Conservation (phyloP, 2,113 vertebrate genomes). For the Haplochromis vanheusdeni region DNA sequence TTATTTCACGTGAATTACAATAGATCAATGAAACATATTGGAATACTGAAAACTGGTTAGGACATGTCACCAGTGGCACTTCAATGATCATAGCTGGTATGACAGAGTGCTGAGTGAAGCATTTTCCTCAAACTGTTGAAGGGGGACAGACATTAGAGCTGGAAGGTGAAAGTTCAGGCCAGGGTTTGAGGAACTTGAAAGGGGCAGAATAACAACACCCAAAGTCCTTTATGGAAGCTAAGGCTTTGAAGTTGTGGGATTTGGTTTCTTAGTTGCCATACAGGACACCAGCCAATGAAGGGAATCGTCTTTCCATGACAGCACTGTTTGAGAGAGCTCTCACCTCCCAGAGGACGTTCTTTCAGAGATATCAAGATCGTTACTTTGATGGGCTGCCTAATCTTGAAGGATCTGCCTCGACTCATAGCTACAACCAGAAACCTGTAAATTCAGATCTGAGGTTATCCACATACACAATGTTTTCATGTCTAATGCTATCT, state of each 20-base stretch:
- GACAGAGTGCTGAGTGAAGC: neutral
- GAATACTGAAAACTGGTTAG: neutral
- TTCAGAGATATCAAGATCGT: neutral
- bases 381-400: neutral
- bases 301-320: neutral
- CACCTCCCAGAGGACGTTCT: neutral
- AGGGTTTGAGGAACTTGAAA: neutral
- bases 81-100: neutral
- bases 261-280: neutral
- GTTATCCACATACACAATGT: neutral
- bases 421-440: neutral
- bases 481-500: neutral
- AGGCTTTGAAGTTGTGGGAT: accelerated
- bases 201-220: neutral
- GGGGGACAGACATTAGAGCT: neutral
- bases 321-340: neutral
- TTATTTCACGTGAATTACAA: neutral
- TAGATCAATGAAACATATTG: neutral
- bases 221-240: neutral
- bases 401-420: neutral
- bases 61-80: neutral
- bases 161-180: neutral
- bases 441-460: neutral
- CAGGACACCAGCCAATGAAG: neutral
- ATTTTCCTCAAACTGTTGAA: neutral